A percentile compares a stretch with the other conserved stretches of the same genome.
phyloP scores from a whole-genome alignment of 1,140 invertebrate species.

The Nilaparvata lugens region DNA sequence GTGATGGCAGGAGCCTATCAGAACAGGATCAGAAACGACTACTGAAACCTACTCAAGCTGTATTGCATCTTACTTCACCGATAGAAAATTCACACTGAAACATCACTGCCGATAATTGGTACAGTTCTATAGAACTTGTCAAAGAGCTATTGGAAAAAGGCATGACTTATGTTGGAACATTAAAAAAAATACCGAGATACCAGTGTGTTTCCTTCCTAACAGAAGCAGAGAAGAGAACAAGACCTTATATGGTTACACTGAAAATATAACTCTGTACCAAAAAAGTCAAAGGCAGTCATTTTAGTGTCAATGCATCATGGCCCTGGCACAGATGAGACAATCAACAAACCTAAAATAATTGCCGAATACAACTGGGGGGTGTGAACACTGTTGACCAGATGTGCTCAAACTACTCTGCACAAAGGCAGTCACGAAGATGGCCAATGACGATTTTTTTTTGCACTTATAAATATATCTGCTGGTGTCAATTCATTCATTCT shows the following conservation, averaged over 20 bases:
- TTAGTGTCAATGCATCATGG: conserved; percentile 27
- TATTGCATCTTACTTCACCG: no score
- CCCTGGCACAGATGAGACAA: no score
- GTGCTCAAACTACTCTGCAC: conserved; percentile 24
- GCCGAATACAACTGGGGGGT: conserved; percentile 34
- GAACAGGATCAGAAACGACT: no score
- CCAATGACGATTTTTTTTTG: conserved; percentile 30
- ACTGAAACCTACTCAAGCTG: no score
- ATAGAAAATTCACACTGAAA: no score
- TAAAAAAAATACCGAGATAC: conserved; percentile 39
- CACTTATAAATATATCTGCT: background rate
- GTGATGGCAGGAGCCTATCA: no score
- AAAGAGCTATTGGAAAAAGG: conserved; percentile 26
- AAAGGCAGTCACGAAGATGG: conserved; percentile 27
- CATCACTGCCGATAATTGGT: conserved; percentile 30
- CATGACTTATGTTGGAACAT: conserved; percentile 36
- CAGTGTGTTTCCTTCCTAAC: conserved; percentile 11
- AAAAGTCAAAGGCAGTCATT: conserved; percentile 30
- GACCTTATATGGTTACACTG: no score
- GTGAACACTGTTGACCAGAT: conserved; percentile 36
- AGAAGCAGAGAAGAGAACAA: background rate
- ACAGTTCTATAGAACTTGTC: no score
- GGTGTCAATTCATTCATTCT: background rate
- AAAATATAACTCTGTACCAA: conserved; percentile 12
- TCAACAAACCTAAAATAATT: conserved; percentile 33